Conservation (phyloP, 2,888 invertebrate species). For the Cactoblastis cactorum region DNA sequence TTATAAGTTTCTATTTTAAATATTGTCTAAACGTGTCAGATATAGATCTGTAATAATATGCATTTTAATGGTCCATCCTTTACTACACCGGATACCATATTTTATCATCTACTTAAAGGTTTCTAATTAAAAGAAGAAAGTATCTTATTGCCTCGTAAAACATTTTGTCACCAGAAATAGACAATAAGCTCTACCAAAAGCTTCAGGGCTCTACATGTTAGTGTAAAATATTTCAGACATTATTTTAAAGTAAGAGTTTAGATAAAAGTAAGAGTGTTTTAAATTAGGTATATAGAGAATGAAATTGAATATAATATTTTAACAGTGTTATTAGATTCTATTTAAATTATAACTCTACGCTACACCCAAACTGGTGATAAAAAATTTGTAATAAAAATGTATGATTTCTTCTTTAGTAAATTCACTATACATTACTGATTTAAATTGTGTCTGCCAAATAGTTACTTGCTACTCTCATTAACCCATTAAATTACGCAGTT, state of each 20-base stretch:
- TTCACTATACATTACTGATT: background rate
- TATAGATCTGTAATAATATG: too few relatives aligned
- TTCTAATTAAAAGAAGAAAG: background rate
- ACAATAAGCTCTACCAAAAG: background rate
- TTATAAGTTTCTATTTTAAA: too few relatives aligned
- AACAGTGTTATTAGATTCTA: too few relatives aligned
- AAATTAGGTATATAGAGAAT: too few relatives aligned
- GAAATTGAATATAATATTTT: too few relatives aligned
- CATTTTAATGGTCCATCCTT: background rate
- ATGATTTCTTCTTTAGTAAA: background rate
- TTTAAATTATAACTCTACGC: too few relatives aligned
- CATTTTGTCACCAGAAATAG: background rate
- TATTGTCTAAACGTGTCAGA: too few relatives aligned
- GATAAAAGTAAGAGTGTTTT: background rate
- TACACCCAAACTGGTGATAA: too few relatives aligned
- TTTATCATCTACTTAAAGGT: background rate
- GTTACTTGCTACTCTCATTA: background rate
- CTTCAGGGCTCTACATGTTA: too few relatives aligned
- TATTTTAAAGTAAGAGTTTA: background rate
- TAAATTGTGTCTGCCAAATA: too few relatives aligned
- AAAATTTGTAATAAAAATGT: too few relatives aligned
- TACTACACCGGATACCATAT: conserved; percentile 4
- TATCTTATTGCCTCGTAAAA: conserved; percentile 8
- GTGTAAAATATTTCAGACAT: background rate
- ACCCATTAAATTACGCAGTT: conserved; percentile 10